Base-by-base conservation (phyloP, 2,797 vertebrate species). In the Pterois miles region DNA sequence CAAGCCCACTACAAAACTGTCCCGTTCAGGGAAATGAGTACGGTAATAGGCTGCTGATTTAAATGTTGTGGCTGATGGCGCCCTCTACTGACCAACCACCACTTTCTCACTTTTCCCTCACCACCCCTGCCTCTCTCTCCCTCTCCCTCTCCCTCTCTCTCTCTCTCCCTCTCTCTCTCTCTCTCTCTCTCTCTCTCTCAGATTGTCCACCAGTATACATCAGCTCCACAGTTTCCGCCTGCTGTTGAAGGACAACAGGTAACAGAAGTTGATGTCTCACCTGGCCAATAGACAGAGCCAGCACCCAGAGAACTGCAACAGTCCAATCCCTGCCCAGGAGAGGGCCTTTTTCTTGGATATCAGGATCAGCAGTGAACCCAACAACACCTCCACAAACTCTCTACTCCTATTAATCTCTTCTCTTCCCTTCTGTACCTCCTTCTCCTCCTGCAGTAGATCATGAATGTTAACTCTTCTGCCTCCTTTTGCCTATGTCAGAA, bases 161-260 rank as follows among this genome's bases (percentile, higher is more conserved):
- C 53, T 56, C 25, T 20, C 5, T 2, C 20, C 3, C 31, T 3
- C 12, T 23, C 8, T 56, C 25, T 20, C 5, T 2, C 20, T 6
- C 31, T 3, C 12, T 23, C 8, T 65, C 8, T 43, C 12, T 5
- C 54, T 65, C 34, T 68, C 36, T 66, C 31, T 59, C 82, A 99
- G 98, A 88, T 96, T 99, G 89, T 98, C 97, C 82, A 98, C 97
- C 57, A 99, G 97, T 83, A 97, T 99, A 82, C 95, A 95, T 73
- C 97, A 99, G 81, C 92, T 99, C 71, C 96, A 98, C 90, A 96
- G 93, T 81, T 99, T 99, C 94, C 97, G 98, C 90, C 86, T 93
- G 65, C 94, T 98, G 90, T 64, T 98, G 81, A 94, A 97, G 53
- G 95, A 96, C 40, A 94, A 90, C 6, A 98, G 97, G 97, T 98